These are phyloP conservation scores for Cyprinella venusta DNA, from an alignment of 2,797 vertebrate genomes.

Conservation along the genomic window DNA sequence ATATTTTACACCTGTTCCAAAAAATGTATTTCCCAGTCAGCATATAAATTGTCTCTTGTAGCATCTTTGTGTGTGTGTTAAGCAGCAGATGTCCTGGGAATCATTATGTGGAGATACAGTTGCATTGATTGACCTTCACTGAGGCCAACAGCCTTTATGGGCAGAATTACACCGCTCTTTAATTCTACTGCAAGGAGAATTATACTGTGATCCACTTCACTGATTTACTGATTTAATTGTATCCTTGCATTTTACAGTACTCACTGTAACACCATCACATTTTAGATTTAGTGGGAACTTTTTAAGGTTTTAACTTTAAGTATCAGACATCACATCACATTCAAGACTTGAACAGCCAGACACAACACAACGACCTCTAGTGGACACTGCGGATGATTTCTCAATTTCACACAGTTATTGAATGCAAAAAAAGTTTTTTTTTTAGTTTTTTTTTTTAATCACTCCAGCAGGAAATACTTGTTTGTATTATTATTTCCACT, in stretches of 20 bases:
- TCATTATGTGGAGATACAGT: constrained; percentile 18
- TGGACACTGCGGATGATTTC: neutral
- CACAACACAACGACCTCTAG: neutral
- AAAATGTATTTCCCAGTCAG: neutral
- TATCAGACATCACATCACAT: neutral
- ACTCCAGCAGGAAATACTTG: neutral
- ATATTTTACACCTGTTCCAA: neutral
- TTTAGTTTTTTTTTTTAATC: too few species aligned
- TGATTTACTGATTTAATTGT: neutral
- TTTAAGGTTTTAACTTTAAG: neutral
- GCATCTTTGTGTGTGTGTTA: neutral
- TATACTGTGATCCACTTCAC: neutral
- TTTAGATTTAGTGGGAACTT: neutral
- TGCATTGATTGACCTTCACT: constrained; percentile 26
- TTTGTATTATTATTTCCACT: neutral
- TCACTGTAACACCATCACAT: neutral
- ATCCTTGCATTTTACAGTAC: neutral
- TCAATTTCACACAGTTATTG: neutral
- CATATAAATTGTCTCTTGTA: neutral
- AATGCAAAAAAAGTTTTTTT: neutral
- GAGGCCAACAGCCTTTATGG: neutral
- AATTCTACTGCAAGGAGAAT: neutral
- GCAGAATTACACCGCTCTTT: neutral
- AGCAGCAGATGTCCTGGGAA: neutral
- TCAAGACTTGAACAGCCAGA: neutral